phyloP scores from a whole-genome alignment of 2,113 vertebrate genomes.

The Cyphomyrus plagiostoma region DNA sequence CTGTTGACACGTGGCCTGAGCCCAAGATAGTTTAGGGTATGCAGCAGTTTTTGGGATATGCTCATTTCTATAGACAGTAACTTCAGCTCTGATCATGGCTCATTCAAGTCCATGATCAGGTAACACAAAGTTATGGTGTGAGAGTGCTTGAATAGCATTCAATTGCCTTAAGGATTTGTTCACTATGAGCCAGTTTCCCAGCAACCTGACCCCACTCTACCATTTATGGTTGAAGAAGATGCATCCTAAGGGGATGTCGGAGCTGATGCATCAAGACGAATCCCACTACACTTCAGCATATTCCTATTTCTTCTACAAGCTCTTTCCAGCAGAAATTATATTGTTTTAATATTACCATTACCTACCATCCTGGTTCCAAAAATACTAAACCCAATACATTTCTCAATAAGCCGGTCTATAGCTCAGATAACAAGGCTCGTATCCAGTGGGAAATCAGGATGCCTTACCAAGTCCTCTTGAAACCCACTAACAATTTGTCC shows the following conservation, averaged over 20 bases:
- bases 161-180: neutral
- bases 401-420: neutral
- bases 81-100: neutral
- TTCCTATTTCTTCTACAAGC: neutral
- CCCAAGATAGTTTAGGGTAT: neutral
- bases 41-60: neutral
- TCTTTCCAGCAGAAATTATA: neutral
- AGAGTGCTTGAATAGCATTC: neutral
- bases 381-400: neutral
- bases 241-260: neutral
- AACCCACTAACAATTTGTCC: neutral
- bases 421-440: neutral
- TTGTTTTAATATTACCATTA: neutral
- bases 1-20: neutral
- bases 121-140: neutral
- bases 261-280: neutral
- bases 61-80: neutral
- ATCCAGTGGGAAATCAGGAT: neutral
- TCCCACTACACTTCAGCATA: neutral
- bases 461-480: neutral
- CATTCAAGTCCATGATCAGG: neutral
- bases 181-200: neutral
- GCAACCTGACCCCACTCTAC: neutral
- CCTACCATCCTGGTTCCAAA: neutral
- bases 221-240: neutral